Percentiles rank a stretch among this genome's conserved stretches.
Conservation (phyloP, 2,888 invertebrate species). For the Clepsis dumicolana region DNA sequence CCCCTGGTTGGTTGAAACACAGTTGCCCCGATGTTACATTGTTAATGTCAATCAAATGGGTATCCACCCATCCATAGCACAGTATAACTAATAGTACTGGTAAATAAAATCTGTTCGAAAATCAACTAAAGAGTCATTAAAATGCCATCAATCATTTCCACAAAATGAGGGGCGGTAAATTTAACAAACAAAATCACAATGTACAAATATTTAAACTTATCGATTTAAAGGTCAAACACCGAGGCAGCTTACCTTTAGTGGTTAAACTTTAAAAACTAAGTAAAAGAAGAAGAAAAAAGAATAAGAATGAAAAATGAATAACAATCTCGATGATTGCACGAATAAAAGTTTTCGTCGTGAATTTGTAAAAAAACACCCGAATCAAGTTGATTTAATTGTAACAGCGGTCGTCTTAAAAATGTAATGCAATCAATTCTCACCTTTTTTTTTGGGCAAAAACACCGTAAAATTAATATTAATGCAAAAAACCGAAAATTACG, state of each 20-base stretch:
- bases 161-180: conserved; percentile 21
- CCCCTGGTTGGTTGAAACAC: background rate
- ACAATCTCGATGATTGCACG: background rate
- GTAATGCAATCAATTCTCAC: conserved; percentile 31
- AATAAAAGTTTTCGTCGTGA: background rate
- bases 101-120: conserved; percentile 41
- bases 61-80: too few relatives aligned
- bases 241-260: background rate
- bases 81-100: too few relatives aligned
- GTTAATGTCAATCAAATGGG: conserved; percentile 24
- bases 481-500: conserved; percentile 36
- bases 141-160: conserved; percentile 45
- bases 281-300: too few relatives aligned
- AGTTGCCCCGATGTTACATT: background rate
- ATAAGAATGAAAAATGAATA: background rate
- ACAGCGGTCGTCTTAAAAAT: conserved; percentile 3
- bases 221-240: conserved; percentile 7
- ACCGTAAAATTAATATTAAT: conserved; percentile 35
- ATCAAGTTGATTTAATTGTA: conserved; percentile 27
- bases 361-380: background rate
- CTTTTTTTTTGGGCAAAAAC: conserved; percentile 18
- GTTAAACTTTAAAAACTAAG: conserved; percentile 3
- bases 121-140: conserved; percentile 44
- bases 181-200: conserved; percentile 19
- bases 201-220: conserved; percentile 17